Conservation (phyloP, 2,113 vertebrate species). For the Todiramphus saurophagus region DNA sequence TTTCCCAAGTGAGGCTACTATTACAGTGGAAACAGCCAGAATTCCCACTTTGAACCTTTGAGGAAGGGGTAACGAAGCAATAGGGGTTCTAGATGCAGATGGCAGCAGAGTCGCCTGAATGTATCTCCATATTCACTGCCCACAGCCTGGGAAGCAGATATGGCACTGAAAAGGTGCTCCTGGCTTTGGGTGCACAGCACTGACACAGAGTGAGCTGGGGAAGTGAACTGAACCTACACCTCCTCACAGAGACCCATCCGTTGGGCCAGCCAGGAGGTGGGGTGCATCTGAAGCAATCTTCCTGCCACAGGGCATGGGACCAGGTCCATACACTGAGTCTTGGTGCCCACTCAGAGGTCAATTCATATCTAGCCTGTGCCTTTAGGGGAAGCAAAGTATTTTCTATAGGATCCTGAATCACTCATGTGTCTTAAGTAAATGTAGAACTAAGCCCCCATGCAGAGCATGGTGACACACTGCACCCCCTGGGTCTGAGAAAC, state of each 20-base stretch:
- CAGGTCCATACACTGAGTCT: rapidly evolving
- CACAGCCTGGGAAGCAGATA: background rate
- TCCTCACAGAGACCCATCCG: background rate
- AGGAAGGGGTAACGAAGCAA: background rate
- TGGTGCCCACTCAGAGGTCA: background rate
- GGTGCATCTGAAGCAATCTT: background rate
- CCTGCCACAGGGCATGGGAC: rapidly evolving
- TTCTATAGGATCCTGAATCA: background rate
- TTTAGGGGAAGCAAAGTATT: background rate
- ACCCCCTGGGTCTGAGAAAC: background rate
- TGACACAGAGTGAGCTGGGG: background rate
- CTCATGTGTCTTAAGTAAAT: background rate
- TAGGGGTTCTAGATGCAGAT: no score
- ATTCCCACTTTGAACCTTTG: background rate
- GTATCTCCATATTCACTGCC: background rate
- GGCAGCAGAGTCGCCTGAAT: background rate
- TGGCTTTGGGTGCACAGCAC: background rate
- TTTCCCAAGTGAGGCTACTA: background rate
- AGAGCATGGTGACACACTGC: background rate
- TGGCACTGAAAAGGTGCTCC: no score
- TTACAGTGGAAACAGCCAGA: background rate
- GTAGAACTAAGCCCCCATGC: background rate
- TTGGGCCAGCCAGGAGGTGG: background rate
- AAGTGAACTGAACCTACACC: background rate
- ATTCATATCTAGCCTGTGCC: background rate